A percentile compares a stretch with the other conserved stretches of the same genome.
phyloP scores from a whole-genome alignment of 2,888 invertebrate genomes.

The Drosophila fungiperda region DNA sequence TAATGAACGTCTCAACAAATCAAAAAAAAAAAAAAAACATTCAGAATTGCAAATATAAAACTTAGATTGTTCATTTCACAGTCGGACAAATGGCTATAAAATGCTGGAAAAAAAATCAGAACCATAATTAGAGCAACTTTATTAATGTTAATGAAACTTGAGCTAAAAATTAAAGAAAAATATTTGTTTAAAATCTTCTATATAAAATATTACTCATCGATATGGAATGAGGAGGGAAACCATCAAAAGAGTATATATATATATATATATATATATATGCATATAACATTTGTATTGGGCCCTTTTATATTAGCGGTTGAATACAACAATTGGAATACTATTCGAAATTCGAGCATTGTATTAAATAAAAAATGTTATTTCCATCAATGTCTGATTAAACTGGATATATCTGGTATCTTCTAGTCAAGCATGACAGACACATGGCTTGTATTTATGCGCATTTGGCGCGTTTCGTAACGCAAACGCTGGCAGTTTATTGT shows the following conservation, averaged over 20 bases:
- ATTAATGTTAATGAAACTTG: neutral
- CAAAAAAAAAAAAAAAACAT: neutral
- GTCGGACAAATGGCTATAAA: neutral
- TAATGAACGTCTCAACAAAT: neutral
- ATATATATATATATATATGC: neutral
- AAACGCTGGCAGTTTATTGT: neutral
- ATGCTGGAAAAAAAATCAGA: neutral
- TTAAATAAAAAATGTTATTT: neutral
- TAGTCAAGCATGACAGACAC: neutral
- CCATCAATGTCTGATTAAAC: neutral
- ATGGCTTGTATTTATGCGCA: neutral
- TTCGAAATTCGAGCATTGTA: neutral
- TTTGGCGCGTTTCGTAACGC: neutral
- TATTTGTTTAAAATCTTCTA: too few species aligned
- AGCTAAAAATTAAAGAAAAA: neutral
- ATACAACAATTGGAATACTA: neutral
- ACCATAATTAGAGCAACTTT: neutral
- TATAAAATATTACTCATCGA: neutral
- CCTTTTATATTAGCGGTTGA: neutral
- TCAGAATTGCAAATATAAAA: neutral
- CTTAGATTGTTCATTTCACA: neutral
- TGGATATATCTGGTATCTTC: slow-evolving; percentile 3
- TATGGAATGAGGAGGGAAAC: neutral
- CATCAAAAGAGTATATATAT: too few species aligned
- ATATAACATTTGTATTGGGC: neutral